Evolutionary conservation across 2,888 invertebrate species (phyloP).

Genomic region (Agonopterix alstromeriana): DNA sequence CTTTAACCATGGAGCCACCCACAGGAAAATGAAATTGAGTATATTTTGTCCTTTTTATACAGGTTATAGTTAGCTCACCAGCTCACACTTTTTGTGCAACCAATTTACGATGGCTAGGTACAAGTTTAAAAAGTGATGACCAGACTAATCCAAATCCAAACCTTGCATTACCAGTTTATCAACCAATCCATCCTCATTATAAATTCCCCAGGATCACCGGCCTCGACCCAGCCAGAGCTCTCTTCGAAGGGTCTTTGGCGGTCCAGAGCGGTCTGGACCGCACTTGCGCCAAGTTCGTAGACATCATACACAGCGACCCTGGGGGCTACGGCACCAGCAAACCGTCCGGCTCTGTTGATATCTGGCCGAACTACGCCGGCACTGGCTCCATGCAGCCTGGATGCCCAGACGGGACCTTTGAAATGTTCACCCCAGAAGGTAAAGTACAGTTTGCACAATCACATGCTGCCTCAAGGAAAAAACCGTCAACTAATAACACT

Average conservation of each 20-base stretch:
- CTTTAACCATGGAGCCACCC: no score
- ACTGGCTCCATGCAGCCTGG: constrained; percentile 63
- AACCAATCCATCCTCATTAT: background rate
- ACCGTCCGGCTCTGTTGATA: constrained; percentile 71
- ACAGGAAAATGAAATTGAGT: no score
- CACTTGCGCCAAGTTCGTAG: constrained; percentile 75
- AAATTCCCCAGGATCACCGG: constrained; percentile 67
- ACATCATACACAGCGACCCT: constrained; percentile 82
- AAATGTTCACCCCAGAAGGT: constrained; percentile 52
- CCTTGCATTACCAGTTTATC: no score
- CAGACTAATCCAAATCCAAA: no score
- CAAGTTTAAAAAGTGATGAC: no score
- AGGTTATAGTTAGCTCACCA: no score
- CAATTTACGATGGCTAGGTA: no score
- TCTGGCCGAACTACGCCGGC: constrained; percentile 77
- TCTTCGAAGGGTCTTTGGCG: constrained; percentile 67
- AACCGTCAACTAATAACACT: no score
- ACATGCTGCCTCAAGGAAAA: no score
- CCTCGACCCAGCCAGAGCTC: constrained; percentile 75
- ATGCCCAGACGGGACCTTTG: constrained; percentile 56
- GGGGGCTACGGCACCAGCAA: constrained; percentile 73
- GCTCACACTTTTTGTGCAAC: no score
- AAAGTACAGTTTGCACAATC: constrained; percentile 4
- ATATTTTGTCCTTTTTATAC: no score
- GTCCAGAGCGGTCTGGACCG: constrained; percentile 49